Evolutionary conservation across 2,797 vertebrate species (phyloP).

Genomic region (Pseudochromis fuscus): DNA sequence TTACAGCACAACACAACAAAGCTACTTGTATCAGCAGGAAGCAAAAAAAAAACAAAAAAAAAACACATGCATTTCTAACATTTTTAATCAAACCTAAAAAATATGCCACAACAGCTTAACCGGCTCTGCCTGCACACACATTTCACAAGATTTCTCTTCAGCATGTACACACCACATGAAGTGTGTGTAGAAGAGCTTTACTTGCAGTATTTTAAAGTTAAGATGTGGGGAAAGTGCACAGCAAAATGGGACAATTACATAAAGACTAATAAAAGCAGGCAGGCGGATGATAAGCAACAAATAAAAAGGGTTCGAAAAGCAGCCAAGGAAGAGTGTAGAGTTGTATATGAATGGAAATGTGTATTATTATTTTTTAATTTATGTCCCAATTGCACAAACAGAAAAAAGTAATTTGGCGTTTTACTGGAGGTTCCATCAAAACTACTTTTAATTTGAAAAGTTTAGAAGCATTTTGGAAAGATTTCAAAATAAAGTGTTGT

Average conservation of each 20-base stretch:
- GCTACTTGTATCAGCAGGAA: constrained; percentile 26
- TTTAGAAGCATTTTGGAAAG: too few relatives aligned
- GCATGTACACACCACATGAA: neutral
- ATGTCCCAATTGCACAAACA: neutral
- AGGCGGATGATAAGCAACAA: constrained; percentile 27
- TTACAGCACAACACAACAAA: neutral
- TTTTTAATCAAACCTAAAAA: constrained; percentile 30
- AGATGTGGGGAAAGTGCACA: constrained; percentile 5
- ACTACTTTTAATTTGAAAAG: too few relatives aligned
- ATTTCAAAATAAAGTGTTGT: too few relatives aligned
- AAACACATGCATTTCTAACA: constrained; percentile 2
- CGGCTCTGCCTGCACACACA: constrained; percentile 6
- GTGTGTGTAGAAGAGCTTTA: constrained; percentile 15
- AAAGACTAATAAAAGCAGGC: constrained; percentile 39
- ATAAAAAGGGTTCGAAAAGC: constrained; percentile 3
- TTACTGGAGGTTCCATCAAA: neutral
- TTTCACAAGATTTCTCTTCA: neutral
- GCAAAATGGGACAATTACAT: constrained; percentile 41
- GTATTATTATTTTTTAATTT: neutral
- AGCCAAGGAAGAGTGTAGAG: neutral
- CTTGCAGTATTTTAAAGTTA: constrained; percentile 35
- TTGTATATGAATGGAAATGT: neutral
- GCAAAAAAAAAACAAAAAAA: too few relatives aligned
- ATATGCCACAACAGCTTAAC: constrained; percentile 8
- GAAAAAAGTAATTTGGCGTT: neutral